Evolutionary conservation across 2,888 invertebrate species (phyloP).

Genomic region (Sicus ferrugineus): DNA sequence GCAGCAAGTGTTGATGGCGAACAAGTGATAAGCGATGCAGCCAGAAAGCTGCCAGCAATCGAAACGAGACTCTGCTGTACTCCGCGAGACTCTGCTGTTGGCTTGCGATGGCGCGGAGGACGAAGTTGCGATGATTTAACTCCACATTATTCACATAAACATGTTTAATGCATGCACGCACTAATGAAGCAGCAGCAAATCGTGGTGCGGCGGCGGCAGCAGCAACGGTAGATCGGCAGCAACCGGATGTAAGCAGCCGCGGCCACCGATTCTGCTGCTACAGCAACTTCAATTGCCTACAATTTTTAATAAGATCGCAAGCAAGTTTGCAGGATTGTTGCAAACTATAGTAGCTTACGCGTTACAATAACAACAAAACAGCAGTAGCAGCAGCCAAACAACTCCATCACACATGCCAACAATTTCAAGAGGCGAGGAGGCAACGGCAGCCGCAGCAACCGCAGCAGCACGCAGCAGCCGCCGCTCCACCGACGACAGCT

Average conservation of each 20-base stretch:
- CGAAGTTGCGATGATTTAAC: slow-evolving; percentile 16
- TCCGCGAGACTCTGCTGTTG: too few species aligned
- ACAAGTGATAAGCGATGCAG: slow-evolving; percentile 16
- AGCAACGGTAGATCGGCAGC: neutral
- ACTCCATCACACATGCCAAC: neutral
- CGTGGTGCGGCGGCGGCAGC: neutral
- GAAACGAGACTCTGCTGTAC: slow-evolving; percentile 2
- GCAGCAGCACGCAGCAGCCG: neutral
- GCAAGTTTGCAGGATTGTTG: too few species aligned
- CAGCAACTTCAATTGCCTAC: neutral
- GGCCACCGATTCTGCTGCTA: neutral
- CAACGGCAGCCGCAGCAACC: neutral
- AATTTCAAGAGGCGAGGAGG: neutral
- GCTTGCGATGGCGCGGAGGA: neutral
- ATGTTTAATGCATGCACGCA: slow-evolving; percentile 16
- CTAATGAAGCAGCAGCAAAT: slow-evolving; percentile 11
- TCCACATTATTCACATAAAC: slow-evolving; percentile 9
- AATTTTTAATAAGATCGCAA: slow-evolving; percentile 11
- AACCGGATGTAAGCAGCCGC: slow-evolving; percentile 13
- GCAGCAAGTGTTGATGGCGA: slow-evolving; percentile 27
- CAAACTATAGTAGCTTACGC: neutral
- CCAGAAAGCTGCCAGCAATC: slow-evolving; percentile 18
- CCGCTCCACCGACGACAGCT: too few species aligned
- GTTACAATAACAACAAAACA: neutral
- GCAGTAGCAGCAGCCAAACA: neutral